phyloP scores from a whole-genome alignment of 2,113 vertebrate genomes.

The Lophochroa leadbeateri region DNA sequence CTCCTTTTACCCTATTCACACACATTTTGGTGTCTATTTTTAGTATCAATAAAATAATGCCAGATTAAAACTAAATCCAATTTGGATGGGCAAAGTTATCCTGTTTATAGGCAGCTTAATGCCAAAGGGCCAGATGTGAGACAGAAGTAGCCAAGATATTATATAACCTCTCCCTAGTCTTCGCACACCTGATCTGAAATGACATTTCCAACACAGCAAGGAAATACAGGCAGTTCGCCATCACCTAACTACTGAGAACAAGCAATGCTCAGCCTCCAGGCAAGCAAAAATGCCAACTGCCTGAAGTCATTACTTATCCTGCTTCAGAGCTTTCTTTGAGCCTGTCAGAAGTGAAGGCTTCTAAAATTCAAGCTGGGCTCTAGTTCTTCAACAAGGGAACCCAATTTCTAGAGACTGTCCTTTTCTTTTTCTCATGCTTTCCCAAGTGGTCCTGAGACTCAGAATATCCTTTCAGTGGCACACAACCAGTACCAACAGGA shows the following conservation, averaged over 20 bases:
- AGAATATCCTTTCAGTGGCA: constrained; percentile 13
- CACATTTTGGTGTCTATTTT: constrained; percentile 18
- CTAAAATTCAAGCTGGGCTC: neutral
- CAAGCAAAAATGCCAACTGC: constrained; percentile 7
- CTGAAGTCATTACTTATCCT: neutral
- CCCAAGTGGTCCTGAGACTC: neutral
- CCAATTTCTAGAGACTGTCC: neutral
- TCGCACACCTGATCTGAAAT: constrained; percentile 34
- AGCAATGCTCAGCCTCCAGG: neutral
- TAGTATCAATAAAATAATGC: constrained; percentile 10
- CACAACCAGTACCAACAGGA: constrained; percentile 42
- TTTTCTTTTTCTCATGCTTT: neutral
- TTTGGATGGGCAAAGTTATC: constrained; percentile 24
- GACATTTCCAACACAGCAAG: constrained; percentile 31
- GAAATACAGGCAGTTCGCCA: neutral
- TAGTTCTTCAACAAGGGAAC: neutral
- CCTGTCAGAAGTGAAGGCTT: neutral
- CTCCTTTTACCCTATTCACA: neutral
- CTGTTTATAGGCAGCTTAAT: neutral
- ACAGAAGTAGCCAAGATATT: constrained; percentile 13
- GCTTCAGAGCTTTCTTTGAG: neutral
- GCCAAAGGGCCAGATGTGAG: constrained; percentile 53
- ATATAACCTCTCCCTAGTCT: neutral
- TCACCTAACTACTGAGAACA: neutral
- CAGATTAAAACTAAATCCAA: constrained; percentile 53